Conservation (phyloP, 2,888 invertebrate genomes). For the Seira sanloemensis region DNA sequence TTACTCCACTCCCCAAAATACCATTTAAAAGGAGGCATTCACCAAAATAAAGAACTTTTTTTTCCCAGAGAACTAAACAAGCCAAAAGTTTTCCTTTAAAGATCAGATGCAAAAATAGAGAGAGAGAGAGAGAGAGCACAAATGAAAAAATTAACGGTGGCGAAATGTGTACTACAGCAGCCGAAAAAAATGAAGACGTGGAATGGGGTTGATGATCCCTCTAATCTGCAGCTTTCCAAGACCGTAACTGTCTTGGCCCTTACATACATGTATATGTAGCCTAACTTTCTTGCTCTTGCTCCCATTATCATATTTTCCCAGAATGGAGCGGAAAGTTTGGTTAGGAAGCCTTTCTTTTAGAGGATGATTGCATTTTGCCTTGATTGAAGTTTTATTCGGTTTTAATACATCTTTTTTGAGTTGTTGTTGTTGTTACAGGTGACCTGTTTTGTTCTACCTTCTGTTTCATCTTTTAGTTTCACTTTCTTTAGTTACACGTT, state of each 20-base stretch:
- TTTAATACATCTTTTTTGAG: background rate
- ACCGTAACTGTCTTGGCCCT: slow-evolving; percentile 32
- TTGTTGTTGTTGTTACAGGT: background rate
- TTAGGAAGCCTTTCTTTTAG: background rate
- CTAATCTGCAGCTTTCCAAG: slow-evolving; percentile 43
- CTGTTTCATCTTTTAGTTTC: no score
- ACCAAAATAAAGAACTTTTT: slow-evolving; percentile 4
- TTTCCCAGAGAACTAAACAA: slow-evolving; percentile 35
- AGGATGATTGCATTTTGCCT: background rate
- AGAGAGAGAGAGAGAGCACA: slow-evolving; percentile 13
- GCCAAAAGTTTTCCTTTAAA: background rate
- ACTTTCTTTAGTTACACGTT: no score
- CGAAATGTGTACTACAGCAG: background rate
- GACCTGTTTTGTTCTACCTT: background rate
- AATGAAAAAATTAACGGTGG: slow-evolving; percentile 33
- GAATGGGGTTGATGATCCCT: slow-evolving; percentile 36
- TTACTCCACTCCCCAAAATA: slow-evolving; percentile 15
- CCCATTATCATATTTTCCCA: slow-evolving; percentile 8
- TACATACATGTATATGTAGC: slow-evolving; percentile 8
- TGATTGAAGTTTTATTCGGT: slow-evolving; percentile 2
- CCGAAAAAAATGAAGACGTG: background rate
- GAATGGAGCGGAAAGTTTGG: background rate
- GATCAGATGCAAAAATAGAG: slow-evolving; percentile 29
- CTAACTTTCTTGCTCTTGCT: slow-evolving; percentile 7
- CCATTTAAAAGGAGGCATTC: slow-evolving; percentile 8